These are phyloP conservation scores for Cosmorhoe ocellata DNA, from an alignment of 2,888 invertebrate genomes.

Conservation along the genomic window DNA sequence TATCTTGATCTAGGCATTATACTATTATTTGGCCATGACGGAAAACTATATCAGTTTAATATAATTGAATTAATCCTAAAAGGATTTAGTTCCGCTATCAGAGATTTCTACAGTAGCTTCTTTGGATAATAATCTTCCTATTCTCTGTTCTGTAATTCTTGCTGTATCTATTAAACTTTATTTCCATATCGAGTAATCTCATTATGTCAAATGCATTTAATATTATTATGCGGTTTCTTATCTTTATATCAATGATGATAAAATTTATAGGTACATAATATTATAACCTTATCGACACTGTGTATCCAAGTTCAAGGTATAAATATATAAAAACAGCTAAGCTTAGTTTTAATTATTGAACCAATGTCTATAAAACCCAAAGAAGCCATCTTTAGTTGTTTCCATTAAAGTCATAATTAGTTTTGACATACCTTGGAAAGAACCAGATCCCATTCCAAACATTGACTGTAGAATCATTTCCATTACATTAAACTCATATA, in stretches of 20 bases:
- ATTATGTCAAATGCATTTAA: too few relatives aligned
- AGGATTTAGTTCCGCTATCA: constrained; percentile 8
- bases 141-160: too few relatives aligned
- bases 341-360: background rate
- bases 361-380: constrained; percentile 30
- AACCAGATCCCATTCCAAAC: constrained; percentile 46
- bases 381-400: constrained; percentile 43
- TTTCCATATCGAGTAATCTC: too few relatives aligned
- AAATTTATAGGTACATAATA: too few relatives aligned
- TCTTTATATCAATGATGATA: too few relatives aligned
- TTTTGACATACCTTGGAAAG: constrained; percentile 51
- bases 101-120: background rate
- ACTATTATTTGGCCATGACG: constrained; percentile 6
- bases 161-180: too few relatives aligned
- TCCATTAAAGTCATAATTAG: constrained; percentile 59
- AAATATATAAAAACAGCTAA: too few relatives aligned
- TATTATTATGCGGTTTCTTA: too few relatives aligned
- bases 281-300: too few relatives aligned
- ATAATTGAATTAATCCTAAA: background rate
- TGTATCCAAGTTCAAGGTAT: too few relatives aligned
- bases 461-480: constrained; percentile 58
- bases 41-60: constrained; percentile 11
- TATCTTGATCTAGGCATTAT: constrained; percentile 12
- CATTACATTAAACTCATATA: constrained; percentile 68
- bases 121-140: background rate